Conservation (phyloP, 2,113 vertebrate species). For the Melanocharis versteri region DNA sequence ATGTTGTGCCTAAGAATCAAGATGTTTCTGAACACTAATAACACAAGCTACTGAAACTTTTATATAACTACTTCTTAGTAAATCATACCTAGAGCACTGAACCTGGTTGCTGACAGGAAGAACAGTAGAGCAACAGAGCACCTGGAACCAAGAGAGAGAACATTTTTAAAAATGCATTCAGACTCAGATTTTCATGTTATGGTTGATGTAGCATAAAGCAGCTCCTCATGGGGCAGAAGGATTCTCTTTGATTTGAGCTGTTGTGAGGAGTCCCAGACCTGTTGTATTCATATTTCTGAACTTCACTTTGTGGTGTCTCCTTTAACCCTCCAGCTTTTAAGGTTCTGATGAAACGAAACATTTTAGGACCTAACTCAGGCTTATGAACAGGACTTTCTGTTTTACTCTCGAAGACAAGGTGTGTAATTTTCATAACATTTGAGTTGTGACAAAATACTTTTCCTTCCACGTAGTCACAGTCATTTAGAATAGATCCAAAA, state of each 20-base stretch:
- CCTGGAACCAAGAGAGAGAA: rapidly evolving
- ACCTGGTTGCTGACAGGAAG: not conserved
- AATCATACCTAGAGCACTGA: not conserved
- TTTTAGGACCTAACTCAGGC: not conserved
- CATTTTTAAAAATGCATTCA: not conserved
- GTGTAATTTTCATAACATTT: not conserved
- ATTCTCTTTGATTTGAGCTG: not conserved
- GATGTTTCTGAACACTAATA: not conserved
- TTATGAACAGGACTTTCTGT: not conserved
- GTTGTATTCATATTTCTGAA: not conserved
- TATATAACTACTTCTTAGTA: not conserved
- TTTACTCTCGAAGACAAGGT: not conserved
- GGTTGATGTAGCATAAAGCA: not conserved
- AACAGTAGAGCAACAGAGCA: not conserved
- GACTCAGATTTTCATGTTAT: not conserved
- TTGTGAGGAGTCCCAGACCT: not conserved
- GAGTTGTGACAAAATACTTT: not conserved
- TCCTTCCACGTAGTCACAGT: not conserved
- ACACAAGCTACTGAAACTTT: not conserved
- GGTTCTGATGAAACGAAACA: not conserved
- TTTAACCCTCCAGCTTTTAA: not conserved
- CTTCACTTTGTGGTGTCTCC: not conserved
- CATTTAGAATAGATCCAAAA: not conserved
- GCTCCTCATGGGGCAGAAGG: not conserved
- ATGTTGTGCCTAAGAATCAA: not conserved